phyloP scores from a whole-genome alignment of 2,797 vertebrate genomes.

The Amazona finschi region DNA sequence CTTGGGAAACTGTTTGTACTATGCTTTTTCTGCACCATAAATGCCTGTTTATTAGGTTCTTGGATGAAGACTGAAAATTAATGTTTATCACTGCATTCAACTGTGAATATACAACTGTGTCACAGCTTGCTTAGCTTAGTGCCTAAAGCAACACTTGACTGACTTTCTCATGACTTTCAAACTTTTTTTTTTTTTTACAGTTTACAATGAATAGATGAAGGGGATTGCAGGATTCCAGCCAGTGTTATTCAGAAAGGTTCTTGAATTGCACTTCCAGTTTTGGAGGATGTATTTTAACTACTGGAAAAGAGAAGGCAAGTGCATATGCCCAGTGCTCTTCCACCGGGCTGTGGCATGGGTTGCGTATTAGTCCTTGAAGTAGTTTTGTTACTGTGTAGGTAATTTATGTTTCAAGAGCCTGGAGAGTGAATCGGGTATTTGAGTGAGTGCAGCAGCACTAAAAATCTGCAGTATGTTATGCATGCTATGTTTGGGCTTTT shows the following conservation, averaged over 20 bases:
- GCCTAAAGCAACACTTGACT: background rate
- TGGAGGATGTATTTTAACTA: background rate
- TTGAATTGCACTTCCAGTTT: background rate
- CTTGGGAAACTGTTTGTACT: background rate
- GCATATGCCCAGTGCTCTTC: background rate
- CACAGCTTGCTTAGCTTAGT: background rate
- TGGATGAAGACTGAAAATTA: background rate
- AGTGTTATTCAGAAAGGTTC: background rate
- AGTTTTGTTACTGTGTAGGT: background rate
- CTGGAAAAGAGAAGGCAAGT: background rate
- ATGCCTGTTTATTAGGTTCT: background rate
- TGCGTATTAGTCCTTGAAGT: background rate
- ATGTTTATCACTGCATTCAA: background rate
- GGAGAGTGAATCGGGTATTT: background rate
- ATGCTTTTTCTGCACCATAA: background rate
- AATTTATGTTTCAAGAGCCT: background rate
- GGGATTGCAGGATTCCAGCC: background rate
- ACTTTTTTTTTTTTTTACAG: background rate
- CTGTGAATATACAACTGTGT: background rate
- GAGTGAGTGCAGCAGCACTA: background rate
- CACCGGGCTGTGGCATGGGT: too few species aligned
- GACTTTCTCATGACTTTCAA: background rate
- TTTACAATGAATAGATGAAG: background rate
- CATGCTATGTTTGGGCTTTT: background rate
- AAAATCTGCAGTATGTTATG: background rate